These are phyloP conservation scores for Selene dorsalis DNA, from an alignment of 2,797 vertebrate species.

Conservation along the genomic window DNA sequence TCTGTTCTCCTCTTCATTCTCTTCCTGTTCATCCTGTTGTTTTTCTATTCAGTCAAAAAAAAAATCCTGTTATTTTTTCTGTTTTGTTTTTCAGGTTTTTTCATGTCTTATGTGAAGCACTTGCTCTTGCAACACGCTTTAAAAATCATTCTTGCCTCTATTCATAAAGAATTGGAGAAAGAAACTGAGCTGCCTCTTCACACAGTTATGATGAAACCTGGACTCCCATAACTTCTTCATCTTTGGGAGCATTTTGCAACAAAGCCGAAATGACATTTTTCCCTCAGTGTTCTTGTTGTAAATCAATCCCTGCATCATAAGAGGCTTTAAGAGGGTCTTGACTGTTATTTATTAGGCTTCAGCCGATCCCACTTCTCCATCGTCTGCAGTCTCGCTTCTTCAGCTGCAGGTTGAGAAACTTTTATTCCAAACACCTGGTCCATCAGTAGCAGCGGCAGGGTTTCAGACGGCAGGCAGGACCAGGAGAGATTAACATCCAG, in stretches of 20 bases:
- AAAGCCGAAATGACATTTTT: conserved; percentile 48
- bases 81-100: not conserved
- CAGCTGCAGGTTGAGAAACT: conserved; percentile 31
- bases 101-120: not conserved
- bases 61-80: not conserved
- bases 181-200: conserved; percentile 18
- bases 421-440: conserved; percentile 63
- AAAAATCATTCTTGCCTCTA: not conserved
- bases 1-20: not conserved
- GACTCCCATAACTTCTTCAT: conserved; percentile 44
- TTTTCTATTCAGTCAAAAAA: too few relatives aligned
- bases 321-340: conserved; percentile 45
- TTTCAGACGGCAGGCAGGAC: conserved; percentile 8
- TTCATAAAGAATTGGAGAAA: conserved; percentile 8
- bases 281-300: conserved; percentile 38
- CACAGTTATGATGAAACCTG: conserved; percentile 28
- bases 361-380: conserved; percentile 14
- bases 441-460: conserved; percentile 27
- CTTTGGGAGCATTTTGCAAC: conserved; percentile 61
- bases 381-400: conserved; percentile 24
- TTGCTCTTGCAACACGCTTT: not conserved
- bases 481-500: conserved; percentile 35
- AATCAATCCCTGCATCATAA: conserved; percentile 54
- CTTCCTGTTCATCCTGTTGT: not conserved
- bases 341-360: conserved; percentile 72